Conservation (phyloP, 2,888 invertebrate genomes). For the Cantharis rufa region DNA sequence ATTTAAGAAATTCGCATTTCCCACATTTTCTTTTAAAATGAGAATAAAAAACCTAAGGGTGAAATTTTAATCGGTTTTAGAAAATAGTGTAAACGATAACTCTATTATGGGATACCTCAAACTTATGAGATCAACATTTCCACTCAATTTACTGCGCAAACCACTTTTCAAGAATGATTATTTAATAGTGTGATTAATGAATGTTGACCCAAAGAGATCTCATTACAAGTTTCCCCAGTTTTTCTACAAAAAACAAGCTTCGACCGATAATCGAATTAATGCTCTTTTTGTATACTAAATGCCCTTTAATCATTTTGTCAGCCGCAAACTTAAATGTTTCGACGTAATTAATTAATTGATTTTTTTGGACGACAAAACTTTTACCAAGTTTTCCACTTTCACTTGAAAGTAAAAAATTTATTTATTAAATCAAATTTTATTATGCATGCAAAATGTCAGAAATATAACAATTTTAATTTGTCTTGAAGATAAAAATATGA, state of each 20-base stretch:
- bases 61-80: neutral
- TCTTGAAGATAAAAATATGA: neutral
- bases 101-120: neutral
- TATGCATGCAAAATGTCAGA: neutral
- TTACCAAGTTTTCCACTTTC: neutral
- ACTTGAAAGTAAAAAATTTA: neutral
- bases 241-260: neutral
- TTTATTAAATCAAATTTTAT: neutral
- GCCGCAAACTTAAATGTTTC: neutral
- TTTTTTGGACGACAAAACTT: neutral
- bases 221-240: slow-evolving; percentile 7
- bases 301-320: neutral
- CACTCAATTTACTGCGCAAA: slow-evolving; percentile 7
- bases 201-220: slow-evolving; percentile 10
- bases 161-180: slow-evolving; percentile 14
- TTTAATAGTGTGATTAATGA: slow-evolving; percentile 19
- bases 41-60: neutral
- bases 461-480: neutral
- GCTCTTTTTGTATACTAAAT: neutral
- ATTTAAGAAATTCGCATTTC: neutral
- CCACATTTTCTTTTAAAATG: neutral
- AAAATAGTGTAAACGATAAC: neutral
- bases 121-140: slow-evolving; percentile 11
- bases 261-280: neutral
- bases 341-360: neutral